Base-by-base conservation (phyloP, 2,113 vertebrate genomes). In the Cottus gobio region DNA sequence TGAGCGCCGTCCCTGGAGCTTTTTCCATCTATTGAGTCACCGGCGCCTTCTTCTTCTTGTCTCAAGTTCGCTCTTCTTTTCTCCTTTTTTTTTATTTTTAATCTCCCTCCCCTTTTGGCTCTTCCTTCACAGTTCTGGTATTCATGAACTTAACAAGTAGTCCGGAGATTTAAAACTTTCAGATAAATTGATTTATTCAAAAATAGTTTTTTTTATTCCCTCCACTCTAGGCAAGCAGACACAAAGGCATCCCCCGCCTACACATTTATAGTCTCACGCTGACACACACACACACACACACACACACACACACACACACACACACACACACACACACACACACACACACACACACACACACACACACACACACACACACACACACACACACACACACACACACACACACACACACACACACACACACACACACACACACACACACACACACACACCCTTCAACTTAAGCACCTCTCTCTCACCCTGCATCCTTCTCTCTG, bases 91-190 rank as follows among this genome's bases (percentile, higher is more conserved):
- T n/a, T n/a, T n/a, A n/a, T n/a, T n/a, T n/a, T n/a, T n/a, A n/a
- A n/a, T n/a, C 20, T 26, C 13, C 3, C 9, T 6, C n/a, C 16
- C 48, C 50, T 30, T 46, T 56, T 24, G 18, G 31, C 37, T 66
- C 39, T 44, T 18, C 22, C 39, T 26, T 34, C 52, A 5, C 11
- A 30, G 1, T 46, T 61, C 22, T n/a, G 60, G 20, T 52, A 63
- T 71, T 75, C 69, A 15, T 22, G 18, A 15, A 3, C 63, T 39
- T 18, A 48, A 54, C 61, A 15, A 69, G n/a, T 65, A 68, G 34
- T 61, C 36, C 16, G 22, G 26, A 77, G 73, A 80, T 67, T 74
- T 26, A 44, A 75, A 84, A 77, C 75, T 69, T 85, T 76, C 52
- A 64, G 18, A 77, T 24, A n/a, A 37, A 50, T 57, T 2, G 77